Percentiles rank a stretch among this genome's conserved stretches.
Conservation (phyloP, 2,797 vertebrate species). For the Tarsius wallacei region DNA sequence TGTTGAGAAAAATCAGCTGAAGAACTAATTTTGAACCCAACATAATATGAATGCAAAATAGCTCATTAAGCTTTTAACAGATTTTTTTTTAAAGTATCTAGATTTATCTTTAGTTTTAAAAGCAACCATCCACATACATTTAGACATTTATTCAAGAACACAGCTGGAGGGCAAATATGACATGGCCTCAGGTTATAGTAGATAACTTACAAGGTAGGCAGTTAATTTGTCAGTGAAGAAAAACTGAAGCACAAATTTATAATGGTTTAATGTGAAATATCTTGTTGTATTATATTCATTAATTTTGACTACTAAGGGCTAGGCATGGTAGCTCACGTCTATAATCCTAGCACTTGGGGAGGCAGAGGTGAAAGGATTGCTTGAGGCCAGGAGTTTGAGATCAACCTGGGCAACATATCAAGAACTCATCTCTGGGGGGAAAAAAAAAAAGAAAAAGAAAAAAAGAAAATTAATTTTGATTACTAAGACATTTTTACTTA, state of each 20-base stretch:
- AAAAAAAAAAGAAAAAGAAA: no score
- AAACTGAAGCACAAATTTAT: neutral
- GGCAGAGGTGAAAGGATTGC: no score
- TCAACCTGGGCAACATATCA: no score
- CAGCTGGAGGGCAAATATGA: neutral
- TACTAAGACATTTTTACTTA: slow-evolving; percentile 36
- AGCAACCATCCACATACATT: neutral
- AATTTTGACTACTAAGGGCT: neutral
- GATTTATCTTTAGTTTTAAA: slow-evolving; percentile 40
- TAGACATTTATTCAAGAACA: neutral
- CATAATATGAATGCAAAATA: slow-evolving; percentile 12
- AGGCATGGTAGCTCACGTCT: no score
- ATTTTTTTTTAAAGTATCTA: neutral
- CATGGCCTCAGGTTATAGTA: neutral
- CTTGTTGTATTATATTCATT: slow-evolving; percentile 44
- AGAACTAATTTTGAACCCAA: slow-evolving; percentile 35
- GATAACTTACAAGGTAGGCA: neutral
- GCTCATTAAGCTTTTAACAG: neutral
- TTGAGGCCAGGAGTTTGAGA: no score
- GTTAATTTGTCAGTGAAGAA: slow-evolving; percentile 19
- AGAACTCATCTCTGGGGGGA: no score
- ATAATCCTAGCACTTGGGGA: no score
- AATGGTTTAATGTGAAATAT: neutral
- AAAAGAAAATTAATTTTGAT: slow-evolving; percentile 19
- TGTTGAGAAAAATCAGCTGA: slow-evolving; percentile 28